These are phyloP conservation scores for Lepus europaeus DNA, from an alignment of 2,113 vertebrate genomes.

Conservation along the genomic window DNA sequence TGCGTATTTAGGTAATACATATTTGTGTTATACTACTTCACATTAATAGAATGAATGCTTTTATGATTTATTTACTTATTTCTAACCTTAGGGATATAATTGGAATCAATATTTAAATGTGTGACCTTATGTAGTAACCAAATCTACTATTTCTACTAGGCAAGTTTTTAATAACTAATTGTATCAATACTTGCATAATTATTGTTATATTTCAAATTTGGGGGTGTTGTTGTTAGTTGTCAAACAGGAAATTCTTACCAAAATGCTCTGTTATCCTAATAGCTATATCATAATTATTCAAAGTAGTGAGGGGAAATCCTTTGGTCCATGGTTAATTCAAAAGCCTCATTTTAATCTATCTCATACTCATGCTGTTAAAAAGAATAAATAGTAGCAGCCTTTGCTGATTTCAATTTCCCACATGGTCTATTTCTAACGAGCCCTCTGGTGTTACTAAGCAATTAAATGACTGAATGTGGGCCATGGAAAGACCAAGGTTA, in stretches of 20 bases:
- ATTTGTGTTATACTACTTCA: not conserved
- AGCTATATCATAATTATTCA: not conserved
- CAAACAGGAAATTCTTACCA: not conserved
- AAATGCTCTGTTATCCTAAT: not conserved
- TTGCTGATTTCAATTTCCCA: constrained; percentile 50
- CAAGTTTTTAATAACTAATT: not conserved
- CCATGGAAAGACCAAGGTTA: not conserved
- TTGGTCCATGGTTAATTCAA: not conserved
- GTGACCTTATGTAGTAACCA: not conserved
- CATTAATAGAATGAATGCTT: not conserved
- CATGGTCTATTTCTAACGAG: not conserved
- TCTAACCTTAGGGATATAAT: not conserved
- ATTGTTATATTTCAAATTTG: not conserved
- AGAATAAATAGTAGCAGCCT: not conserved
- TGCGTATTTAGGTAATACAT: not conserved
- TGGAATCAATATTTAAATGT: not conserved
- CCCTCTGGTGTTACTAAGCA: not conserved
- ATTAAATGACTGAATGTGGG: not conserved
- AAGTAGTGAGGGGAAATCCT: not conserved
- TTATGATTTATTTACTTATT: not conserved
- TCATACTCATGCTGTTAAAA: not conserved
- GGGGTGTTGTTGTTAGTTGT: not conserved
- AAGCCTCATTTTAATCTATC: constrained; percentile 41
- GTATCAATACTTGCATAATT: not conserved
- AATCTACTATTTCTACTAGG: not conserved